Conservation (phyloP, 2,113 vertebrate genomes). For the Marmota monax region DNA sequence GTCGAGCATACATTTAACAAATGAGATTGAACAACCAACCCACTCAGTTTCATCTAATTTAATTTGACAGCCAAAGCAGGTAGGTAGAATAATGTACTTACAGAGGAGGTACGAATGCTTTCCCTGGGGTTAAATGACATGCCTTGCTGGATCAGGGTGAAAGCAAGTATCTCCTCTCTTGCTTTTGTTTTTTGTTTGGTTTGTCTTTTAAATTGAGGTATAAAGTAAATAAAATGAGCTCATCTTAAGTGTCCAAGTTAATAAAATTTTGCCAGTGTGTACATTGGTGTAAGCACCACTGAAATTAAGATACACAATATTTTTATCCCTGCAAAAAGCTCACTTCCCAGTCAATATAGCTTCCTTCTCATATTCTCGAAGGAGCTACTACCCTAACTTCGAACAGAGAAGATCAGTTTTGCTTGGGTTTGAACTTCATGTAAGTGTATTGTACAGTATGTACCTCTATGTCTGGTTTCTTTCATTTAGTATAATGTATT, state of each 20-base stretch:
- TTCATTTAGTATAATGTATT: neutral
- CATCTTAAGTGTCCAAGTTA: neutral
- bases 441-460: neutral
- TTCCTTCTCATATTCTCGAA: neutral
- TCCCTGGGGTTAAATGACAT: conserved; percentile 43
- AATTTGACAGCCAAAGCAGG: conserved; percentile 79
- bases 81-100: conserved; percentile 68
- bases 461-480: neutral
- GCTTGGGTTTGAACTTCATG: neutral
- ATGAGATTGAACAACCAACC: conserved; percentile 72
- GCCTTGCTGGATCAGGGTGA: conserved; percentile 4
- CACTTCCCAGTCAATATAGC: neutral
- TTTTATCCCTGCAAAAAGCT: neutral
- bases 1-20: conserved; percentile 74
- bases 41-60: conserved; percentile 72
- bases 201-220: neutral
- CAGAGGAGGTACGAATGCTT: conserved; percentile 1
- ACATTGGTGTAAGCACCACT: neutral
- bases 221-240: neutral
- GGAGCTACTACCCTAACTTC: conserved; percentile 5
- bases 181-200: conserved; percentile 42
- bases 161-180: neutral
- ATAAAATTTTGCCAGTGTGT: neutral
- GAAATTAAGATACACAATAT: neutral
- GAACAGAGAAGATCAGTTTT: neutral